Base-by-base conservation (phyloP, 2,888 invertebrate species). In the Hypomecis punctinalis region DNA sequence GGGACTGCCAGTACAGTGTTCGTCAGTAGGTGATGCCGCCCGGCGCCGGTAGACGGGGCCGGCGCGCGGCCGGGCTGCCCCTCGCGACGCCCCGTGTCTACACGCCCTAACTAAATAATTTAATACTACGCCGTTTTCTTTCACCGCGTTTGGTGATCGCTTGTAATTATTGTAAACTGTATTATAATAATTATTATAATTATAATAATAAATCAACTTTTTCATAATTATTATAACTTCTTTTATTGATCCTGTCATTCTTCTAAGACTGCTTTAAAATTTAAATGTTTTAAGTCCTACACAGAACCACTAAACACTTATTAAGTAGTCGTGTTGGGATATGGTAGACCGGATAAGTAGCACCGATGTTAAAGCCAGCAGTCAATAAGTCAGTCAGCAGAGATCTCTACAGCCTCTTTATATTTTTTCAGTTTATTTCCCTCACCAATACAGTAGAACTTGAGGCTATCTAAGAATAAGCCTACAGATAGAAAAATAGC, bases 131-230 rank as follows among this genome's bases (percentile, higher is more conserved):
- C 92, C 88, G 89, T 92, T 93, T 93, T 92, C 89, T 92, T 93
- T 93, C 92, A 90, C 92, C 91, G 86, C 88, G 90, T 93, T 92
- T 89, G 92, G 92, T 93, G 92, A 92, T 89, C 90, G 92, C 92
- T 93, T 93, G 92, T 93, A 92, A 93, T 93, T 93, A 93, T 93
- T 93, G 92, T 93, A 93, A 93, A 93, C 92, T 93, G 92, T 93
- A 93, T 92, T 91, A 93, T 92, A 93, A 91, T 92, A 92, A 92
- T 92, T 91, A 92, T 91, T 90, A 91, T 91, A 90, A 90, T 90
- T 89, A 90, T 90, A 90, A 89, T 91, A 92, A 92, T 91, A 93
- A 93, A 93, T 93, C 92, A 92, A 93, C 92, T 93, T 92, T 93
- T 93, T 93, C 92, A 93, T 93, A 92, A 92, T 93, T 92, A 93